These are phyloP conservation scores for Ibycter americanus DNA, from an alignment of 2,797 vertebrate species.

Conservation along the genomic window DNA sequence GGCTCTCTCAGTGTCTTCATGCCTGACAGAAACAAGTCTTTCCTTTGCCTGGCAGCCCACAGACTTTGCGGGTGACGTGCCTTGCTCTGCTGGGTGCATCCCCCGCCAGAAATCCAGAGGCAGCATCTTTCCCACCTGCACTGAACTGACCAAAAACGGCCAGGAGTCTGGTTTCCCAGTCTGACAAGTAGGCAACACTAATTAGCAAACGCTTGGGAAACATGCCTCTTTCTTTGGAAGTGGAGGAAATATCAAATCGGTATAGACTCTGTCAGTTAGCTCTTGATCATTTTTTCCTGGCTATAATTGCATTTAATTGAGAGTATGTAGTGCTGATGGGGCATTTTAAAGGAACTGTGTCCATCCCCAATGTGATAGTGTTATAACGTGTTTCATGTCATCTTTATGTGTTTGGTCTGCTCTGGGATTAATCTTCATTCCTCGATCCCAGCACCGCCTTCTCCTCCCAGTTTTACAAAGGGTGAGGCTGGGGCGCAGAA, in stretches of 20 bases:
- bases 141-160: neutral
- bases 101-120: neutral
- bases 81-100: neutral
- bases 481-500: neutral
- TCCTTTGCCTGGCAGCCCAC: neutral
- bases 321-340: neutral
- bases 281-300: neutral
- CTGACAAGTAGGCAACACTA: neutral
- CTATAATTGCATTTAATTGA: neutral
- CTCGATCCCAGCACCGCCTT: neutral
- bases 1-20: neutral
- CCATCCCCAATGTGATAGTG: neutral
- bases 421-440: neutral
- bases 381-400: neutral
- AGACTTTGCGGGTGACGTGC: neutral
- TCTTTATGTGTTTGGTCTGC: neutral
- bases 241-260: neutral
- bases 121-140: neutral
- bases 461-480: neutral
- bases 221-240: neutral
- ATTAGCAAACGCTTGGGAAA: neutral
- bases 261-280: neutral
- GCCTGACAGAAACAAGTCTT: constrained; percentile 24
- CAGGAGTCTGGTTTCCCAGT: neutral
- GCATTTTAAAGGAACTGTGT: neutral